Evolutionary conservation across 2,113 vertebrate genomes (phyloP).

Genomic region (Pelvicachromis taeniatus): DNA sequence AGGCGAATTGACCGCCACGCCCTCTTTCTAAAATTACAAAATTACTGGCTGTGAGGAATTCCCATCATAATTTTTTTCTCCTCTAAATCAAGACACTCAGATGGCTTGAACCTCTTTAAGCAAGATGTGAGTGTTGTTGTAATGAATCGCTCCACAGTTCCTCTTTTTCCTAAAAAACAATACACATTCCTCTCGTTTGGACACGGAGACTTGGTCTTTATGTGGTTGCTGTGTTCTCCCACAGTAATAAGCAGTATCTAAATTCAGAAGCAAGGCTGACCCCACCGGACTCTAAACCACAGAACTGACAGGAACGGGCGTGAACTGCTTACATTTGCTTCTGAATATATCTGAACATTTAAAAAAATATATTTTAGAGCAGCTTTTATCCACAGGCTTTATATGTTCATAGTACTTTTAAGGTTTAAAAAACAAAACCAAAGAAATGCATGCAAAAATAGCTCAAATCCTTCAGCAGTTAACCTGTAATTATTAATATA

Average conservation of each 20-base stretch:
- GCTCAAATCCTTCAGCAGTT: neutral
- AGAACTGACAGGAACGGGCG: neutral
- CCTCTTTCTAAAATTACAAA: slow-evolving; percentile 52
- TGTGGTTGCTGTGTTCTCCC: slow-evolving; percentile 23
- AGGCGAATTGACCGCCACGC: slow-evolving; percentile 31
- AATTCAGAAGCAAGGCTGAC: slow-evolving; percentile 41
- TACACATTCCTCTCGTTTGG: slow-evolving; percentile 19
- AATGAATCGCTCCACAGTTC: slow-evolving; percentile 6
- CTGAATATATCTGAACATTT: neutral
- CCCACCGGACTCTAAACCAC: slow-evolving; percentile 16
- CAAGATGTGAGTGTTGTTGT: neutral
- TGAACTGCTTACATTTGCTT: neutral
- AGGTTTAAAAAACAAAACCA: neutral
- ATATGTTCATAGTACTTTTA: neutral
- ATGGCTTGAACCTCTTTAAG: neutral
- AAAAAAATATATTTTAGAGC: no score
- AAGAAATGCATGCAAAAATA: neutral
- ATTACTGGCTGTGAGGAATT: slow-evolving; percentile 49
- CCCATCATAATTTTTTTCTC: slow-evolving; percentile 4
- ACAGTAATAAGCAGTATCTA: slow-evolving; percentile 47
- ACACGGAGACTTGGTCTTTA: neutral
- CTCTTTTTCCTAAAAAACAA: slow-evolving; percentile 33
- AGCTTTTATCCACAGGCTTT: neutral
- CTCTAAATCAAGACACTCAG: slow-evolving; percentile 7
- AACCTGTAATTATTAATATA: slow-evolving; percentile 23